These are phyloP conservation scores for Lepus townsendii DNA, from an alignment of 2,797 vertebrate genomes.

Conservation along the genomic window DNA sequence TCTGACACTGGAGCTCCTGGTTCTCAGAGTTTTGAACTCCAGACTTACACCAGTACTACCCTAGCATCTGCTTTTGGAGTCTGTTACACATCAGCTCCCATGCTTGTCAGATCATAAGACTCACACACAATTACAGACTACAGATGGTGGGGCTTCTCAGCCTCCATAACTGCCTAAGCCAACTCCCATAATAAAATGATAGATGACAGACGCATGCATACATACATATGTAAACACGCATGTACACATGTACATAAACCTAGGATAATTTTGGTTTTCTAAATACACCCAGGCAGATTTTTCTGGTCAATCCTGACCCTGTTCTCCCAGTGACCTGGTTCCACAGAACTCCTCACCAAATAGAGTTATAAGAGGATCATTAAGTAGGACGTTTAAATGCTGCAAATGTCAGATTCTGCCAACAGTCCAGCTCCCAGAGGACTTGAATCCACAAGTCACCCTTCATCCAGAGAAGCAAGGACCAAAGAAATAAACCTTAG, in stretches of 20 bases:
- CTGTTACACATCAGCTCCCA: not conserved
- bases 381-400: not conserved
- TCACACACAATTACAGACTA: not conserved
- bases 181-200: not conserved
- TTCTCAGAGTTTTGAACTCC: not conserved
- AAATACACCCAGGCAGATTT: not conserved
- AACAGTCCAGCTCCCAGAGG: not conserved
- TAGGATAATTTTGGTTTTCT: slow-evolving; percentile 33
- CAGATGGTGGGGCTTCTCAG: not conserved
- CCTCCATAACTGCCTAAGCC: not conserved
- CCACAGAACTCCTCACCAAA: slow-evolving; percentile 17
- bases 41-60: not conserved
- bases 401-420: not conserved
- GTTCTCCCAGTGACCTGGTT: not conserved
- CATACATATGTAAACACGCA: not conserved
- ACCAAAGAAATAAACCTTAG: not conserved
- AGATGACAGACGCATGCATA: not conserved
- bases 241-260: not conserved
- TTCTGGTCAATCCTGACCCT: not conserved
- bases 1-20: not conserved
- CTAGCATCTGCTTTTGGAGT: too few species aligned
- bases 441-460: not conserved
- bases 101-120: not conserved
- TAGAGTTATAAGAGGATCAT: not conserved
- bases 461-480: not conserved